These are phyloP conservation scores for Calyptomena viridis DNA, from an alignment of 2,113 vertebrate genomes.

Conservation along the genomic window DNA sequence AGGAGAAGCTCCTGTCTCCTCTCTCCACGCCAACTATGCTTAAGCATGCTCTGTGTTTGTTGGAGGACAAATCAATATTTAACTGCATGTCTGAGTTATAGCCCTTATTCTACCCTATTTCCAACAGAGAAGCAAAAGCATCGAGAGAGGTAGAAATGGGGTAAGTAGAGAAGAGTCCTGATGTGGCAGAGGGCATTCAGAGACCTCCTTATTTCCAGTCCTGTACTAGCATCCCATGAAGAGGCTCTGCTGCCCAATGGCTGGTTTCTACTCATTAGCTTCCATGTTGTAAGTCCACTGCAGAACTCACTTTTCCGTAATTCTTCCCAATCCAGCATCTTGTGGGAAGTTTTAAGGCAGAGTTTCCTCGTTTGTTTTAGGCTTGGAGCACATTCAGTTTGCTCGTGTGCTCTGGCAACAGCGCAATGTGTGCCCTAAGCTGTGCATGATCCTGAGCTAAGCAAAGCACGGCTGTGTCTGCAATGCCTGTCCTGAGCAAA, in stretches of 20 bases:
- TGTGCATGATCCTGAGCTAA: background rate
- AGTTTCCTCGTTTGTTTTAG: background rate
- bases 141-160: background rate
- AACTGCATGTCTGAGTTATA: background rate
- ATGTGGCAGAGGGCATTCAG: background rate
- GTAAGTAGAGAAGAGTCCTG: background rate
- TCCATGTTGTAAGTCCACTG: background rate
- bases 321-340: background rate
- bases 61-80: background rate
- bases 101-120: background rate
- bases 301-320: background rate
- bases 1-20: background rate
- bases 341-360: background rate
- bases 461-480: background rate
- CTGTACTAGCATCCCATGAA: background rate
- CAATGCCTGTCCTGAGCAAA: background rate
- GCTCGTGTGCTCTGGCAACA: background rate
- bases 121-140: background rate
- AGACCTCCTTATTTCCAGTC: background rate
- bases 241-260: background rate
- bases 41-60: background rate
- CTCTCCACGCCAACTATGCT: background rate
- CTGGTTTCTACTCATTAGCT: background rate
- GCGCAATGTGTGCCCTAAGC: background rate
- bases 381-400: background rate